Evolutionary conservation across 2,797 vertebrate species (phyloP), one percentile per base, ranked within the genome.

Genomic region (Melanogrammus aeglefinus): DNA sequence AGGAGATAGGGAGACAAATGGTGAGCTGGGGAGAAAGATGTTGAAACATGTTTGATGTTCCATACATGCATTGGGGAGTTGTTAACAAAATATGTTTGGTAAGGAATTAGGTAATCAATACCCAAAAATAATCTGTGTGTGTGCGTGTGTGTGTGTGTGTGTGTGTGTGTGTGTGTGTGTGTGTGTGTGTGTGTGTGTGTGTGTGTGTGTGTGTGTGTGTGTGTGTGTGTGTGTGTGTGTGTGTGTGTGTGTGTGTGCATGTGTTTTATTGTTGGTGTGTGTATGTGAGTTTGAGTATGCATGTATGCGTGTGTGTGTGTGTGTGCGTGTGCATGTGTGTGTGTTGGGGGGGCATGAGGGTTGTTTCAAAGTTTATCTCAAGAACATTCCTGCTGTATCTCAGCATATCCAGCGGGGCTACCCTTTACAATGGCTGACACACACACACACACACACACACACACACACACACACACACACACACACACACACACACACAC

Each of bases 401-500:
- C 57, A 24, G 57, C 57, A 63, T 24, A 18, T 63, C n/a, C n/a
- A 63, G 57, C 4, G 57, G 6, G n/a, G 57, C 57, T 24, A 35
- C 70, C 29, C 69, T 27, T 10, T 71, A 1, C 69, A 31, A 16
- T 12, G 13, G 39, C 35, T 24, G 66, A 73, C 35, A 73, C 31
- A 73, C 31, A 39, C 72, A 73, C 72, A 73, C 14, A 73, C 35
- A 73, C 31, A 73, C 31, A 73, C 72, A 73, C 72, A 73, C 14
- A 73, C 72, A 73, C 14, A 73, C 35, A 73, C 31, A 73, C 31
- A 73, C 72, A 73, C 72, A 73, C 14, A 73, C 35, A 73, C 31
- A 73, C 31, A 73, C 72, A 73, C 72, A 73, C 14, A 73, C 35
- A 73, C 31, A 73, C 31, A 73, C 72, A 73, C 72, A 73, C 14